Percentiles rank a stretch among this genome's conserved stretches.
Conservation (phyloP, 1,140 invertebrate species). For the Pentalonia nigronervosa region DNA sequence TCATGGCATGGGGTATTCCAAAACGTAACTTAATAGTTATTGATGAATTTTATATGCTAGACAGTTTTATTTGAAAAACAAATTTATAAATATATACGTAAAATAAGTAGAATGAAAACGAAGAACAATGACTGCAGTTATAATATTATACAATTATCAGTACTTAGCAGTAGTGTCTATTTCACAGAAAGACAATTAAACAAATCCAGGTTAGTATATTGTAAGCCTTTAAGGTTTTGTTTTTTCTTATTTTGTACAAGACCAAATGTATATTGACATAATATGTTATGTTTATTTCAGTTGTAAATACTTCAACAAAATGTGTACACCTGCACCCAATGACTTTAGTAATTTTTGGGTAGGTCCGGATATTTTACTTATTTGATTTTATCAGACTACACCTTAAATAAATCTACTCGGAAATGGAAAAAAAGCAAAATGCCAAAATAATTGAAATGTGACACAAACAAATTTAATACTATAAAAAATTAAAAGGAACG, state of each 20-base stretch:
- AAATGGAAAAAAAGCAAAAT: constrained; percentile 14
- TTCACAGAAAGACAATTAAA: background rate
- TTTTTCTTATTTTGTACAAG: background rate
- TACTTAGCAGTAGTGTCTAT: background rate
- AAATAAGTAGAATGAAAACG: background rate
- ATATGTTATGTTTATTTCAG: too few relatives aligned
- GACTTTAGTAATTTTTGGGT: background rate
- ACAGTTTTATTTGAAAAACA: background rate
- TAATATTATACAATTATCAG: background rate
- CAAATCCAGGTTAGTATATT: background rate
- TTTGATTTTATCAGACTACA: background rate
- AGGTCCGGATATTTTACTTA: constrained; percentile 40
- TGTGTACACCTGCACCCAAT: background rate
- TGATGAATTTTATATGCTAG: background rate
- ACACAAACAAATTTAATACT: background rate
- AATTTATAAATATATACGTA: background rate
- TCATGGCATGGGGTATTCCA: background rate
- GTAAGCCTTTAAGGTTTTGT: background rate
- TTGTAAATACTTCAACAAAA: background rate
- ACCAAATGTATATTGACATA: background rate
- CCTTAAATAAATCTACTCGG: background rate
- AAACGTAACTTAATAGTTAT: background rate
- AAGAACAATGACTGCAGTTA: background rate
- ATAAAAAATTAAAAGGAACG: background rate
- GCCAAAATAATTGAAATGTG: background rate